Evolutionary conservation across 1,140 invertebrate genomes (phyloP).

Genomic region (Bicyclus anynana): DNA sequence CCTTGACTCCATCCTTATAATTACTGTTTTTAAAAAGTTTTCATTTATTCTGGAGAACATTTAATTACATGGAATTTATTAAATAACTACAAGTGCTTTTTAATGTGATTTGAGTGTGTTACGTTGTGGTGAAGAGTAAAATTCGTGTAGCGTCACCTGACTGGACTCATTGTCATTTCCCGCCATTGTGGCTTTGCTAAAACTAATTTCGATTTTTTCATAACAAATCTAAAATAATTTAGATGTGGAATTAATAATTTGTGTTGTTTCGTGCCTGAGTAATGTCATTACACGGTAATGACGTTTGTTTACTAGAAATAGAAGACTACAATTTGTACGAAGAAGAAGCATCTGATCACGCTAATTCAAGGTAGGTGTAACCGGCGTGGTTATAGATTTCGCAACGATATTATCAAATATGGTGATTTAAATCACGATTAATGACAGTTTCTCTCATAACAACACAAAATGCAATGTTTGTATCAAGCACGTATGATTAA

Average conservation of each 20-base stretch:
- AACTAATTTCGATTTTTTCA: conserved; percentile 44
- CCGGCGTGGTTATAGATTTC: conserved; percentile 63
- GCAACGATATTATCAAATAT: not conserved
- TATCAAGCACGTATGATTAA: conserved; percentile 18
- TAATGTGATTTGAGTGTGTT: conserved; percentile 27
- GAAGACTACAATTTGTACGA: conserved; percentile 76
- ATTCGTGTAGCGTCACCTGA: conserved; percentile 74
- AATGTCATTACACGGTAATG: conserved; percentile 76
- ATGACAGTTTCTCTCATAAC: conserved; percentile 7
- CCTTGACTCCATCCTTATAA: conserved; percentile 65
- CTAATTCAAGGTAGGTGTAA: conserved; percentile 68
- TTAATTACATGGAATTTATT: conserved; percentile 21
- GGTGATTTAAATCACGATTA: not conserved
- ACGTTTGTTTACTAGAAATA: conserved; percentile 74
- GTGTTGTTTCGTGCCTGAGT: conserved; percentile 52
- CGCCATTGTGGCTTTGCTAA: conserved; percentile 74
- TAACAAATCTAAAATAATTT: conserved; percentile 40
- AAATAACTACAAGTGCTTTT: conserved; percentile 21
- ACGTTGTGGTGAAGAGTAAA: conserved; percentile 37
- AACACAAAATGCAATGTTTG: conserved; percentile 19
- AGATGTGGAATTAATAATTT: conserved; percentile 52
- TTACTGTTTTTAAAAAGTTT: conserved; percentile 63
- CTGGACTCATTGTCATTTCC: conserved; percentile 76
- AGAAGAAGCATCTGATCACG: conserved; percentile 74
- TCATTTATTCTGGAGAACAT: conserved; percentile 36